Base-by-base conservation (phyloP, 1,140 invertebrate species). In the Bombus consobrinus region DNA sequence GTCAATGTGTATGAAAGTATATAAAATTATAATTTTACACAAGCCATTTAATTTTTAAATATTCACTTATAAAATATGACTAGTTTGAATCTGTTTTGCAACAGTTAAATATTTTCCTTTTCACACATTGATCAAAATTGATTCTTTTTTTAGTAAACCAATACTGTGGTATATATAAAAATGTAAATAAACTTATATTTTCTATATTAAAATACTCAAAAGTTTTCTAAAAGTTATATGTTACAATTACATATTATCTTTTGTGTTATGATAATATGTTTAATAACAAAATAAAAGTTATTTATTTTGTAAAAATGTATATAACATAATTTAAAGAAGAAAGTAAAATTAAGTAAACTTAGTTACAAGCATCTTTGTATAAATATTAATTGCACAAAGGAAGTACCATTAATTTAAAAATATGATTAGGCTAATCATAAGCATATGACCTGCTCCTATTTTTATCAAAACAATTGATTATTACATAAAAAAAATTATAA, bases 21-120 rank as follows among this genome's bases (percentile, higher is more conserved):
- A 28, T 66, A 53, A 53, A 37, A 39, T 68, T 4, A 73, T 74
- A 59, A 62, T 78, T 81, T 69, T 39, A 62, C 59, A n/a, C 10
- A 79, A 66, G 37, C 76, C 13, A 75, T 62, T 47, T 72, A 72
- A 72, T 81, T 80, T 89, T 81, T 74, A 85, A 74, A 79, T 66
- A 84, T 57, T 68, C 57, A 68, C 37, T 86, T 89, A 76, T 72
- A 82, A 43, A 83, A 80, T 88, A 86, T 89, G 79, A 89, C 78
- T 88, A 89, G 83, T 34, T 69, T 32, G 4, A 41, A 43, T 62
- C 32, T 78, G 66, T 32, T 34, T 84, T 84, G 8, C 75, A 84
- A 82, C 39, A 62, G 37, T 80, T 43, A 34, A 62, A 77, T 47
- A 66, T 69, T 59, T 37, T 28, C 28, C 34, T 43, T 59, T 71